Base-by-base conservation (phyloP, 2,113 vertebrate species). In the Pluvialis apricaria region DNA sequence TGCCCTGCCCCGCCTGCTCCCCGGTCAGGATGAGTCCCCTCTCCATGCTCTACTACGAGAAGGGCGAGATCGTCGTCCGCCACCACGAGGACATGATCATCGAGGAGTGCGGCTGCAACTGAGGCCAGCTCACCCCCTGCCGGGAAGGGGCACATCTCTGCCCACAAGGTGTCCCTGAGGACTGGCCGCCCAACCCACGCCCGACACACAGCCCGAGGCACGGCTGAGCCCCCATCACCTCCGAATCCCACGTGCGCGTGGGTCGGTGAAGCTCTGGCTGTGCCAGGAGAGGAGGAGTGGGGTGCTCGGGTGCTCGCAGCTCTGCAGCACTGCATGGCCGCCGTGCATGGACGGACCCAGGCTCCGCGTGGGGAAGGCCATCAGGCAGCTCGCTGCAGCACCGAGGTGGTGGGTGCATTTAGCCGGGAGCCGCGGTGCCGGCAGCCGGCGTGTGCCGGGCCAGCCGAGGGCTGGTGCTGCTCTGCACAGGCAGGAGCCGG, bases 1-100 rank as follows among this genome's bases (percentile, higher is more conserved):
- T 98, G 64, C 97, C 97, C 5, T 99, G 98, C 7, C 98, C 98
- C 0, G 97, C 97, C 65, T 99, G 99, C n/a, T 98, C 98, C 36
- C 98, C 99, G 0, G 97, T 98, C 1, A 98, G 96, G 80, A 98
- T 99, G 98, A 98, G 98, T 68, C 96, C 99, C 0, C 98, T 99
- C 34, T 99, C 99, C 94, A 99, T 99, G 99, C 97, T 99, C 54
- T 99, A 99, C 97, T 99, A 99, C 2, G 99, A 99, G 94, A 98
- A 94, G 6, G 98, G 98, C 0, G 98, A 98, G 18, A 75, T 99
- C 17, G 97, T 98, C 2, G 77, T 99, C 82, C 98, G 98, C 1
- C 99, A 99, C 83, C 99, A 99, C 3, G 98, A 99, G 91, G 99
- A 99, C 95, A 99, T 99, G 99, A 92, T 99, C 17, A 97, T 99